Percentiles rank a stretch among this genome's conserved stretches.
These are phyloP conservation scores for Scomber scombrus DNA, from an alignment of 2,113 vertebrate genomes.

Conservation along the genomic window DNA sequence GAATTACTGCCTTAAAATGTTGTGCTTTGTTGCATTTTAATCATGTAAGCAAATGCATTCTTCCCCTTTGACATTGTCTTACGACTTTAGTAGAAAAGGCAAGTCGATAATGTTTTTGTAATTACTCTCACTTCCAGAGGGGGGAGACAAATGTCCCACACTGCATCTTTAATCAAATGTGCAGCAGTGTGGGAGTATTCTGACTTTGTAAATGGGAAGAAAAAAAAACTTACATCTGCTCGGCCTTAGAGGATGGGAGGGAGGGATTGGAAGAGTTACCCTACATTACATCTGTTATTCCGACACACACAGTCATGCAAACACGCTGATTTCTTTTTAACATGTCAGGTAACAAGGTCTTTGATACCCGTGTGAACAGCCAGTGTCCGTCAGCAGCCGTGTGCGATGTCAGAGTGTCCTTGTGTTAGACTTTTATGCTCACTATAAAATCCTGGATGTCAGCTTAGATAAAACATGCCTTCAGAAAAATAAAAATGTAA, in stretches of 20 bases:
- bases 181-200: not conserved
- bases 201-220: not conserved
- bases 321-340: conserved; percentile 4
- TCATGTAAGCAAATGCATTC: not conserved
- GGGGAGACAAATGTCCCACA: too few relatives aligned
- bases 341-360: not conserved
- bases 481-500: not conserved
- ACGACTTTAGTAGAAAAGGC: not conserved
- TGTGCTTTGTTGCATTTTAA: conserved; percentile 14
- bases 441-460: not conserved
- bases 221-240: not conserved
- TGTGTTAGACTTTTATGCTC: not conserved
- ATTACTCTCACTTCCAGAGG: too few relatives aligned
- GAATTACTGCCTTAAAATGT: conserved; percentile 14
- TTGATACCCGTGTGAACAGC: not conserved
- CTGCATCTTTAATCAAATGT: conserved; percentile 30
- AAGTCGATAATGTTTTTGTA: too few relatives aligned
- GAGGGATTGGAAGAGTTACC: too few relatives aligned
- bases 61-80: conserved; percentile 1
- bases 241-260: not conserved
- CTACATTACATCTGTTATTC: too few relatives aligned
- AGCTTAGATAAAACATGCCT: not conserved
- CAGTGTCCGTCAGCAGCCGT: conserved; percentile 6
- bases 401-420: conserved; percentile 5
- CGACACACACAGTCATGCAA: not conserved